These are phyloP conservation scores for Rhadina sibilatrix DNA, from an alignment of 2,113 vertebrate genomes.

Conservation along the genomic window DNA sequence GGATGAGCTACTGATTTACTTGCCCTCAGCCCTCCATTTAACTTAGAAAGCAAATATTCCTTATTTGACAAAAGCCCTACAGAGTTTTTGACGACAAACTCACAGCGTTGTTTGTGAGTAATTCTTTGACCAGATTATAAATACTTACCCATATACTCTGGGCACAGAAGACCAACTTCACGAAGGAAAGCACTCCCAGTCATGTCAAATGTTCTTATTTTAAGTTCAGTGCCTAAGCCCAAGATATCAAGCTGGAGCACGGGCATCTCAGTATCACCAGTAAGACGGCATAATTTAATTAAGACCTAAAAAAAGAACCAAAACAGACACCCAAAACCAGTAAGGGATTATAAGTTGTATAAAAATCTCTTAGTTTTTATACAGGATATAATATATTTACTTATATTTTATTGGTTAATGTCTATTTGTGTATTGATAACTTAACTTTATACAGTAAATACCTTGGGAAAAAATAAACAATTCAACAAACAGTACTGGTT, in stretches of 20 bases:
- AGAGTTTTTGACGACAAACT: neutral
- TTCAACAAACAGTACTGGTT: neutral
- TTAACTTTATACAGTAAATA: neutral
- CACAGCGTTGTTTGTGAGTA: neutral
- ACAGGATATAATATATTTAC: neutral
- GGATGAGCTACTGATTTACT: neutral
- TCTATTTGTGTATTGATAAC: neutral
- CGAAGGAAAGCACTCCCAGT: slow-evolving; percentile 85
- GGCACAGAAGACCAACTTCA: slow-evolving; percentile 91
- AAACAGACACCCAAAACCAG: neutral
- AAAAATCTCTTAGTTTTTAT: neutral
- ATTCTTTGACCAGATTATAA: neutral
- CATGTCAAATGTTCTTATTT: slow-evolving; percentile 88
- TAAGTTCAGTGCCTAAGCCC: slow-evolving; percentile 88
- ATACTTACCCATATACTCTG: slow-evolving; percentile 88
- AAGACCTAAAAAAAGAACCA: slow-evolving; percentile 76
- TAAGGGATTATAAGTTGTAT: neutral
- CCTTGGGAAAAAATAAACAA: neutral
- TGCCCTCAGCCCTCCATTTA: neutral
- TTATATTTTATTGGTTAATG: neutral
- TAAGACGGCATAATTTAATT: slow-evolving; percentile 84
- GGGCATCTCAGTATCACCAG: slow-evolving; percentile 73
- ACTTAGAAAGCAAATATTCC: neutral
- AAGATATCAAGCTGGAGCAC: slow-evolving; percentile 85
- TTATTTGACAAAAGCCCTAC: neutral